These are phyloP conservation scores for Apamea sordens DNA, from an alignment of 2,888 invertebrate species.

Conservation along the genomic window DNA sequence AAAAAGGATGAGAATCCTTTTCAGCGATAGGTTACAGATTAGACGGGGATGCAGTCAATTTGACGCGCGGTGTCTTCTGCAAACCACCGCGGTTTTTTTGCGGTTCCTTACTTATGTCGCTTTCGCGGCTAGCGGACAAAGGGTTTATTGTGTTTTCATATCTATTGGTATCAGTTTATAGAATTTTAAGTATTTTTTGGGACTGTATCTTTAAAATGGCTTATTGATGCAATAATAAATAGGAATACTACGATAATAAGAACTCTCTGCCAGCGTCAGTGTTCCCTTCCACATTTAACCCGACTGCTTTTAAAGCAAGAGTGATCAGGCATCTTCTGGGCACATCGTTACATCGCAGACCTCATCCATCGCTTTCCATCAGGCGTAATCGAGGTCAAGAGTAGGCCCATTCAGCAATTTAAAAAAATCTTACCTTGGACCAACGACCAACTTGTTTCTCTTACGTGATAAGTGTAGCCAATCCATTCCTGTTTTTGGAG, in stretches of 20 bases:
- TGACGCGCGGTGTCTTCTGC: constrained; percentile 86
- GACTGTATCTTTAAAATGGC: neutral
- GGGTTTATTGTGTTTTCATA: constrained; percentile 59
- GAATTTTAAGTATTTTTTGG: constrained; percentile 16
- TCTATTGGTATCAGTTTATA: constrained; percentile 46
- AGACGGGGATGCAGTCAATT: constrained; percentile 85
- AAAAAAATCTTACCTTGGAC: no score
- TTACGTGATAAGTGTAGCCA: neutral
- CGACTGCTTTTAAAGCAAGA: neutral
- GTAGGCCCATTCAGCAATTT: no score
- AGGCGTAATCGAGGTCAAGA: no score
- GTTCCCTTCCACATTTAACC: neutral
- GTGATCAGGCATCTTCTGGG: neutral
- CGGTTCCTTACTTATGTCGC: constrained; percentile 73
- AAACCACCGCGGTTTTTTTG: constrained; percentile 76
- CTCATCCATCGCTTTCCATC: no score
- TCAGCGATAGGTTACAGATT: constrained; percentile 89
- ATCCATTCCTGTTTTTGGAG: neutral
- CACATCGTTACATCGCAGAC: neutral
- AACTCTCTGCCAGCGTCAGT: neutral
- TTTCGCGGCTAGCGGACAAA: constrained; percentile 61
- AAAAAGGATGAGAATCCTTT: constrained; percentile 86
- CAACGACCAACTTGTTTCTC: no score
- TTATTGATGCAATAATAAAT: neutral
- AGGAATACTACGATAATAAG: neutral